Evolutionary conservation across 2,797 vertebrate genomes (phyloP).

Genomic region (Gila robusta): DNA sequence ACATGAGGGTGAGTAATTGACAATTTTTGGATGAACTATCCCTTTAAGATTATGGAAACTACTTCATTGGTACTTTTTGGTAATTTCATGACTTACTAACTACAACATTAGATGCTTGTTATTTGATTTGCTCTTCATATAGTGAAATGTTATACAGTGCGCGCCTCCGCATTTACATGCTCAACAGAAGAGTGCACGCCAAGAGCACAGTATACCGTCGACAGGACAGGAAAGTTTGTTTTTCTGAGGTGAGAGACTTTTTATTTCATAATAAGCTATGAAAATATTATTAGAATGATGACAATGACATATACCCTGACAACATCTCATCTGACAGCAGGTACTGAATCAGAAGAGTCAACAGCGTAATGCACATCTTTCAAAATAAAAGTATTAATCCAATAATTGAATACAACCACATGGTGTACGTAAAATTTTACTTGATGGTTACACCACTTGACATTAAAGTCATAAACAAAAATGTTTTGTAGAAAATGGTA

Average conservation of each 20-base stretch:
- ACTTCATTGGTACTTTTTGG: too few relatives aligned
- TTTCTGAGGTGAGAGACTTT: background rate
- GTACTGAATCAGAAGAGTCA: background rate
- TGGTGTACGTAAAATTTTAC: background rate
- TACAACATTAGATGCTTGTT: too few relatives aligned
- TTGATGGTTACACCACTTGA: background rate
- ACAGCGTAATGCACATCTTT: background rate
- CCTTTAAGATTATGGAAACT: too few relatives aligned
- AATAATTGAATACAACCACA: too few relatives aligned
- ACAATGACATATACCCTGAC: background rate
- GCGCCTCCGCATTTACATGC: too few relatives aligned
- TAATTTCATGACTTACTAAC: too few relatives aligned
- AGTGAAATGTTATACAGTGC: background rate
- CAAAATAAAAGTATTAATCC: background rate
- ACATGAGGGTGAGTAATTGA: too few relatives aligned
- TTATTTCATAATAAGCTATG: background rate
- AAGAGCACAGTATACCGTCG: background rate
- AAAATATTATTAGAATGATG: background rate
- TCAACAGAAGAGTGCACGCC: too few relatives aligned
- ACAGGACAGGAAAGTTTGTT: background rate
- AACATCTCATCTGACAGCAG: background rate
- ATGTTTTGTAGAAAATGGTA: background rate
- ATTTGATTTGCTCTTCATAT: background rate
- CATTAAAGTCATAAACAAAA: background rate
- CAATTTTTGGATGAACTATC: too few relatives aligned